These are phyloP conservation scores for Akabosia matsudoensis DNA, from an alignment of 1,140 invertebrate genomes.

Conservation along the genomic window DNA sequence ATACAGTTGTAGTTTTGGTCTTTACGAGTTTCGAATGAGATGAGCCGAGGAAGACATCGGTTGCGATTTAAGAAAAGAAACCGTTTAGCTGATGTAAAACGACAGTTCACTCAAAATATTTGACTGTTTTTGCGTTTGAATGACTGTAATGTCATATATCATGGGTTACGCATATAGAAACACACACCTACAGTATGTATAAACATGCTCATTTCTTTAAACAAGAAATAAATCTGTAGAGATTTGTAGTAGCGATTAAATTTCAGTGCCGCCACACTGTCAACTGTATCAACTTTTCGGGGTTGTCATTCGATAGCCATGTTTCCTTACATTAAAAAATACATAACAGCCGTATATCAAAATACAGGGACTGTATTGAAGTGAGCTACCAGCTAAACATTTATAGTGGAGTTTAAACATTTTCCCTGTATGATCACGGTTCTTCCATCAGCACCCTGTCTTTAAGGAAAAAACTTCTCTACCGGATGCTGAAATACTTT, in stretches of 20 bases:
- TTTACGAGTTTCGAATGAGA: slow-evolving; percentile 13
- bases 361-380: background rate
- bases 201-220: background rate
- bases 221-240: background rate
- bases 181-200: background rate
- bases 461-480: background rate
- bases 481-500: background rate
- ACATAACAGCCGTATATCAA: background rate
- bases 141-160: slow-evolving; percentile 5
- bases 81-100: background rate
- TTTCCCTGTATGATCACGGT: background rate
- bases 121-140: background rate
- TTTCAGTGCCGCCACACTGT: slow-evolving; percentile 19
- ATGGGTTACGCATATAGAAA: background rate
- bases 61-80: background rate
- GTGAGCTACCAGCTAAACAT: too few relatives aligned
- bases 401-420: background rate
- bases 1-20: background rate
- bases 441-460: slow-evolving; percentile 16
- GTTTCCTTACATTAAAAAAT: slow-evolving; percentile 41
- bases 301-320: slow-evolving; percentile 41
- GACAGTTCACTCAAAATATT: background rate
- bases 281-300: slow-evolving; percentile 13
- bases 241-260: slow-evolving; percentile 19
- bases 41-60: background rate